Evolutionary conservation across 2,797 vertebrate species (phyloP).

Genomic region (Cynopterus sphinx): DNA sequence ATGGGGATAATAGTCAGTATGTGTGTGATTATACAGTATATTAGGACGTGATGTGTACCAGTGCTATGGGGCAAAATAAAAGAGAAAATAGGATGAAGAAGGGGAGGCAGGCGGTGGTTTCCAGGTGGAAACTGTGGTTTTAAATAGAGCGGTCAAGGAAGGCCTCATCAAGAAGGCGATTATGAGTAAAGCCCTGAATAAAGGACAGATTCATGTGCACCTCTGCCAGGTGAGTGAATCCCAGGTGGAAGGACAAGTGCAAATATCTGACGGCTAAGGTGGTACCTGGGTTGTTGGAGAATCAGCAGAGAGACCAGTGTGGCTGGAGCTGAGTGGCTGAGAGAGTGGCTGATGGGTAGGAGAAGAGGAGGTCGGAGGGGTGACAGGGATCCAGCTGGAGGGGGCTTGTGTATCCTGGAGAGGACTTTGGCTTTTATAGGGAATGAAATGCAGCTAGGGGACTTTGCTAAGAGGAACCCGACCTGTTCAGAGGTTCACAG

Average conservation of each 20-base stretch:
- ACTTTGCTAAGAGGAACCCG: not conserved
- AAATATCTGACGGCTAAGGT: not conserved
- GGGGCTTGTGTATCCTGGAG: not conserved
- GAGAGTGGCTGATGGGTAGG: too few relatives aligned
- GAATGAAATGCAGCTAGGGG: not conserved
- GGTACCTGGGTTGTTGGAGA: fast-evolving
- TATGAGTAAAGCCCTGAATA: not conserved
- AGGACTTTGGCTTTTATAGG: not conserved
- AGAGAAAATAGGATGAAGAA: fast-evolving
- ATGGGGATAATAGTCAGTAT: not conserved
- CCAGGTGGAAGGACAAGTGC: fast-evolving
- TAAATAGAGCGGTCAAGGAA: not conserved
- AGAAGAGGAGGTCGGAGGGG: not conserved
- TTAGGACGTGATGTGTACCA: not conserved
- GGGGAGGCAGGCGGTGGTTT: not conserved
- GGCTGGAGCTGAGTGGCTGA: not conserved
- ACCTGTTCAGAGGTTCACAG: not conserved
- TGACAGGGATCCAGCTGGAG: not conserved
- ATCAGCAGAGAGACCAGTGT: not conserved
- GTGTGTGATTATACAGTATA: too few relatives aligned
- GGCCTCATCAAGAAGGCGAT: not conserved
- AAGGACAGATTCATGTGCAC: not conserved
- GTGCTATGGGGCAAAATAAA: fast-evolving
- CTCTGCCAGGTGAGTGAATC: fast-evolving
- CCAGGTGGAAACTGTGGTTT: not conserved